phyloP scores from a whole-genome alignment of 2,113 vertebrate species.

The Tonatia bakeri region DNA sequence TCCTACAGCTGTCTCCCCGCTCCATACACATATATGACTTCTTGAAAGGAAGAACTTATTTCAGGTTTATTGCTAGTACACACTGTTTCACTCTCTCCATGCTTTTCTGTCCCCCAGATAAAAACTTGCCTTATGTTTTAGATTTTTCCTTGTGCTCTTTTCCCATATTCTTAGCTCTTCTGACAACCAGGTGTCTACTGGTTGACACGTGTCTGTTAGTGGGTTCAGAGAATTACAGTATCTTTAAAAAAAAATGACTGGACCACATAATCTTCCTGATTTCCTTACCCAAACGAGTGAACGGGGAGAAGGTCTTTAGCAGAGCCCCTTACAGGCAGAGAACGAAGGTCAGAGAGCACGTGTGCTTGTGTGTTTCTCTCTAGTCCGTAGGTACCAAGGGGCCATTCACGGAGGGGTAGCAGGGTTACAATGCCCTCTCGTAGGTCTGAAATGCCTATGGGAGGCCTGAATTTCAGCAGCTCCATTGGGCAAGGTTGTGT shows the following conservation, averaged over 20 bases:
- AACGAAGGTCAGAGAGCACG: not conserved
- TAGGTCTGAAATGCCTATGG: not conserved
- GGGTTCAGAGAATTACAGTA: not conserved
- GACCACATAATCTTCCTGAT: not conserved
- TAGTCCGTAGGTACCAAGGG: not conserved
- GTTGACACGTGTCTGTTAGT: not conserved
- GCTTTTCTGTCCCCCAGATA: not conserved
- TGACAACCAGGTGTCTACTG: not conserved
- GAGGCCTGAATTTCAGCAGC: not conserved
- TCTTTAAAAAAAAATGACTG: slow-evolving; percentile 17
- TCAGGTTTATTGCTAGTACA: not conserved
- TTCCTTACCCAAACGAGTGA: not conserved
- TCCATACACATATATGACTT: not conserved
- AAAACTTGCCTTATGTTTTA: slow-evolving; percentile 30
- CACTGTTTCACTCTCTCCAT: not conserved
- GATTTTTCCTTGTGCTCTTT: not conserved
- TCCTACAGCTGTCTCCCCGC: slow-evolving; percentile 27
- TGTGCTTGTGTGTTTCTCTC: not conserved
- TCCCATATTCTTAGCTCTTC: not conserved
- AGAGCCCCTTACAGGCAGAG: not conserved
- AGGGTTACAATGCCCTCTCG: not conserved
- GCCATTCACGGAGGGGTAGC: not conserved
- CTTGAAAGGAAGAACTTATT: slow-evolving; percentile 24
- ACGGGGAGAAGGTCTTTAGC: not conserved
- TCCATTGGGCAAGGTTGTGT: not conserved